Evolutionary conservation across 2,113 vertebrate species (phyloP).

Genomic region (Benitochromis conjunctus): DNA sequence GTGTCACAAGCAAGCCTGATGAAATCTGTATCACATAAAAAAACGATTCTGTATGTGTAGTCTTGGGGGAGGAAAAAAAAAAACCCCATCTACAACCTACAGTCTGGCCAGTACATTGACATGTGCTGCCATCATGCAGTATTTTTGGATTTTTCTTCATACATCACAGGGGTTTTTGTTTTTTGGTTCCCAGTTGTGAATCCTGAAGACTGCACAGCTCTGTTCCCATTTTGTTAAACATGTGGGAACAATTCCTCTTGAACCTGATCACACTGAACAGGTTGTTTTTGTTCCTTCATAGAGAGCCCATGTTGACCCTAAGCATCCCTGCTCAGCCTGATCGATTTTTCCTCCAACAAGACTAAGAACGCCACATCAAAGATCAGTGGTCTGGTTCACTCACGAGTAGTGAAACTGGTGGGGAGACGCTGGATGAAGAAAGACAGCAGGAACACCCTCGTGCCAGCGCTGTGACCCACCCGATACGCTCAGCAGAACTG

Average conservation of each 20-base stretch:
- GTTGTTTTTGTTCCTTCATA: constrained; percentile 10
- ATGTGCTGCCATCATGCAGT: background rate
- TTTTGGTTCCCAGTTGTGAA: background rate
- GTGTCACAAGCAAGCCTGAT: too few species aligned
- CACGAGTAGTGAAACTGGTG: background rate
- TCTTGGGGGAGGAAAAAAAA: background rate
- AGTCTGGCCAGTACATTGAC: constrained; percentile 36
- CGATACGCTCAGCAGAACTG: background rate
- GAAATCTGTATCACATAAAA: background rate
- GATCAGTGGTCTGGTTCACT: background rate
- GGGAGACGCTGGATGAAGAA: background rate
- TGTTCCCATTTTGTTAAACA: background rate
- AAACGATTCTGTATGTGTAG: background rate
- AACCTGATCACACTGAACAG: background rate
- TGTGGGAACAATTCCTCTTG: background rate
- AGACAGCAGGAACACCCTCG: background rate
- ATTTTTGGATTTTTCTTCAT: background rate
- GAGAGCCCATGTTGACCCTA: background rate
- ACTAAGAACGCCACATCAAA: background rate
- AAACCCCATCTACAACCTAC: background rate
- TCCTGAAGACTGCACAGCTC: background rate
- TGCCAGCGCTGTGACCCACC: background rate
- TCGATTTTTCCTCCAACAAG: background rate
- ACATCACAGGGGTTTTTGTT: background rate
- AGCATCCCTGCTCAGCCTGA: background rate